phyloP scores from a whole-genome alignment of 2,113 vertebrate species.

The Serinus canaria region DNA sequence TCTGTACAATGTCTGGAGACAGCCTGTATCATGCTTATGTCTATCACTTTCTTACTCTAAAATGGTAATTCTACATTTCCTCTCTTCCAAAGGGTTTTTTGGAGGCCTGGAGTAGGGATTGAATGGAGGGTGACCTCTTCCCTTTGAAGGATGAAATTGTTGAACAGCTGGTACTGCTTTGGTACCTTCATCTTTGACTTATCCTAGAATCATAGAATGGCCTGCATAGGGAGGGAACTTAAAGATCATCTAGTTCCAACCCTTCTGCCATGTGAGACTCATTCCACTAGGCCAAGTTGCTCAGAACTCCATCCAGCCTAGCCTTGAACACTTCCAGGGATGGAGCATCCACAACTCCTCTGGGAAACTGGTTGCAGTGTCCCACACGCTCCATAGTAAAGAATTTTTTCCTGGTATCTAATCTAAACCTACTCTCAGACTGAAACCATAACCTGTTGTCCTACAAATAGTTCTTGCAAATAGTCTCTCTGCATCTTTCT shows the following conservation, averaged over 20 bases:
- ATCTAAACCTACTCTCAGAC: neutral
- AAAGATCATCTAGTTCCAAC: neutral
- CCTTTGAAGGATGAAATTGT: neutral
- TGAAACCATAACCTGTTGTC: accelerated
- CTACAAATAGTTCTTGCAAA: neutral
- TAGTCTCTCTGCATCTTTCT: neutral
- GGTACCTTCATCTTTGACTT: neutral
- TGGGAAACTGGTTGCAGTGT: no score
- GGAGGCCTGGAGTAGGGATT: neutral
- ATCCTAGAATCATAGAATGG: neutral
- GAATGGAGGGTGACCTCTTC: neutral
- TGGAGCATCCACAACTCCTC: neutral
- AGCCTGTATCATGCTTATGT: neutral
- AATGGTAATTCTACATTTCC: neutral
- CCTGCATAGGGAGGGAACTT: neutral
- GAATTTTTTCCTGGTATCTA: neutral
- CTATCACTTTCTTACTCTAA: neutral
- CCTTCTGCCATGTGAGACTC: neutral
- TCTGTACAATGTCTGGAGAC: accelerated
- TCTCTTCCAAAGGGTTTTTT: neutral
- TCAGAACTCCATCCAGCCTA: neutral
- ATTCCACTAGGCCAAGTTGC: neutral
- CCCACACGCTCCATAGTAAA: neutral
- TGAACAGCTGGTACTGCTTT: neutral
- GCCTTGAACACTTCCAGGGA: neutral